phyloP scores from a whole-genome alignment of 2,113 vertebrate species.

The Axis porcinus region DNA sequence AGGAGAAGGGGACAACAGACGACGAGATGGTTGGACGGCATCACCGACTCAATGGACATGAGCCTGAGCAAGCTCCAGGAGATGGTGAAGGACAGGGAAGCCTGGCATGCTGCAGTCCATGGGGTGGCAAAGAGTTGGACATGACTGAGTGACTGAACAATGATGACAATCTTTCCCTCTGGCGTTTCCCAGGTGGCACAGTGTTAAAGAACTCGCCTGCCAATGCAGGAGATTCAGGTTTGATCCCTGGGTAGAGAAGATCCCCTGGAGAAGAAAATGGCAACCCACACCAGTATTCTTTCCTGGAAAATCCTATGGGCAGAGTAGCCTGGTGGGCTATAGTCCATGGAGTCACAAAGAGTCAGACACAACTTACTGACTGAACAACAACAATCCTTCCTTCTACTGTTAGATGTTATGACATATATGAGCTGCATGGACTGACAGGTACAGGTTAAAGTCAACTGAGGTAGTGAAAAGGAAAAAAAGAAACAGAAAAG shows the following conservation, averaged over 20 bases:
- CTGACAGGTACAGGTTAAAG: neutral
- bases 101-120: neutral
- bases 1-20: neutral
- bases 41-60: neutral
- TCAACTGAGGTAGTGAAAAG: neutral
- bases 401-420: neutral
- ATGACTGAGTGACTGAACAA: fast-evolving
- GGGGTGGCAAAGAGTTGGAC: neutral
- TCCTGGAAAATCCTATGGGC: neutral
- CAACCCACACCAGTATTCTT: neutral
- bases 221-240: neutral
- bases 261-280: neutral
- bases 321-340: neutral
- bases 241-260: neutral
- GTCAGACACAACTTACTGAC: neutral
- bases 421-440: neutral
- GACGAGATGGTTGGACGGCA: neutral
- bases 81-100: neutral
- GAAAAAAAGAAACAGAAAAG: neutral
- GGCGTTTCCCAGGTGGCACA: neutral
- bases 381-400: neutral
- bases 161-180: neutral
- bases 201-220: neutral
- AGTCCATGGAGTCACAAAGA: neutral
- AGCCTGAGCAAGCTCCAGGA: neutral